Evolutionary conservation across 1,140 invertebrate genomes (phyloP), one percentile per base, ranked within the genome.

Genomic region (Drosophila bocqueti): DNA sequence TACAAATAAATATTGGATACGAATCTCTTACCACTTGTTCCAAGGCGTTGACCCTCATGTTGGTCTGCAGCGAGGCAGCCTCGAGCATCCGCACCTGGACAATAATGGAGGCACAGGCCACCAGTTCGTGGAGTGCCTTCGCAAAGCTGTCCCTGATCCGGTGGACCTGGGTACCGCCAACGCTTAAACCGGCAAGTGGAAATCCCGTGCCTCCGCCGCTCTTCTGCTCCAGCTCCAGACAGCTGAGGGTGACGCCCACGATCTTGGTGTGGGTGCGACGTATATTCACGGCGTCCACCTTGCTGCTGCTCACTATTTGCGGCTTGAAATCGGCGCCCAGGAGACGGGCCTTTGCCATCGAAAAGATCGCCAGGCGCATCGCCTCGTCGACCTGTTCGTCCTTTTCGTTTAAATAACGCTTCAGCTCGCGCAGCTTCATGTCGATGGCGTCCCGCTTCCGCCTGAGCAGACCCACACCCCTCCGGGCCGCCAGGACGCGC

Each of bases 31-130:
- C 96, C 40, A 97, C 95, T 94, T 97, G 96, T 87, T 97, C 96
- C 81, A 98, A 95, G 29, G 97, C 97, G 93, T 97, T 98, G 16
- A 97, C 96, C 93, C 96, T 94, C 84, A 97, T 94, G 83, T 92
- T 82, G 24, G 93, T 92, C 34, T 84, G 90, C 4, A 65, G 58
- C 0, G 80, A 79, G 10, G 76, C 89, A 0, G 54, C 40, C 15
- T 26, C 29, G 31, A 92, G 31, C 65, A 90, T 69, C 0, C 77
- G 66, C 4, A 78, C 60, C 47, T 81, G 81, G 24, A 82, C 90
- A 9, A 91, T 72, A 1, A 84, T 24, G 0, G 91, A 91, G 4
- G 83, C 85, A 11, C 50, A 58, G 0, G 52, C 38, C 5, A 87
- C 66, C 15, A 92, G 29, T 6, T 67, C 43, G 0, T 9, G 9